These are phyloP conservation scores for Oikopleura dioica DNA, from an alignment of 23 tunicate species.

Conservation along the genomic window DNA sequence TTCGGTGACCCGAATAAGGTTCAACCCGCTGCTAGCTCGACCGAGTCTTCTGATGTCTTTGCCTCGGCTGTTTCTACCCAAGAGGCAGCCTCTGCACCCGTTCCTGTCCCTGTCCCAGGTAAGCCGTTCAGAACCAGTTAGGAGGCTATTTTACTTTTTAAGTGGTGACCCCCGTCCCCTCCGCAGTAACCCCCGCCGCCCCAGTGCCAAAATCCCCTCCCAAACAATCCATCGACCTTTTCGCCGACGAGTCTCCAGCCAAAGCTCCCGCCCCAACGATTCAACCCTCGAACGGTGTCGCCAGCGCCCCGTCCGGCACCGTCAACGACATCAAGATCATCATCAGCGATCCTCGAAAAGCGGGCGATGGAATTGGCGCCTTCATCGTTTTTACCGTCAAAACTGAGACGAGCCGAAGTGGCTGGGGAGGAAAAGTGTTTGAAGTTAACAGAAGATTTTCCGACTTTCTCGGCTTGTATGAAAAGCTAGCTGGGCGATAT, in stretches of 20 bases:
- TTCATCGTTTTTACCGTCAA: not conserved
- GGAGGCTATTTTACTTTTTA: no score
- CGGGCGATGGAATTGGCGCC: conserved; percentile 7
- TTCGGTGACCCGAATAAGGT: no score
- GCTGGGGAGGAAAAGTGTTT: not conserved
- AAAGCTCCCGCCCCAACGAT: not conserved
- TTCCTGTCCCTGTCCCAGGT: not conserved
- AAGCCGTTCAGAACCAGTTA: no score
- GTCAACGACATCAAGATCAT: not conserved
- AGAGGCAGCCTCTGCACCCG: not conserved
- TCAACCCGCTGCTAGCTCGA: not conserved
- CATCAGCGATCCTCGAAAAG: conserved; percentile 1
- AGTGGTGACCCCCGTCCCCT: not conserved
- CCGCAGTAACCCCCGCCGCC: not conserved
- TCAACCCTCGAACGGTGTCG: no score
- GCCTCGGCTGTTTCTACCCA: not conserved
- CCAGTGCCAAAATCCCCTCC: not conserved
- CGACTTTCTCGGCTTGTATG: not conserved
- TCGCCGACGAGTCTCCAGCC: not conserved
- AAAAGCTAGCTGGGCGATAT: not conserved
- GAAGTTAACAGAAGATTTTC: not conserved
- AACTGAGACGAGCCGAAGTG: not conserved
- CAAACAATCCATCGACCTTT: not conserved
- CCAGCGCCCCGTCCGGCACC: no score
- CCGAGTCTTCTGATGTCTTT: not conserved